A percentile compares a stretch with the other conserved stretches of the same genome.
These are phyloP conservation scores for Aramus guarauna DNA, from an alignment of 2,113 vertebrate species.

Conservation along the genomic window DNA sequence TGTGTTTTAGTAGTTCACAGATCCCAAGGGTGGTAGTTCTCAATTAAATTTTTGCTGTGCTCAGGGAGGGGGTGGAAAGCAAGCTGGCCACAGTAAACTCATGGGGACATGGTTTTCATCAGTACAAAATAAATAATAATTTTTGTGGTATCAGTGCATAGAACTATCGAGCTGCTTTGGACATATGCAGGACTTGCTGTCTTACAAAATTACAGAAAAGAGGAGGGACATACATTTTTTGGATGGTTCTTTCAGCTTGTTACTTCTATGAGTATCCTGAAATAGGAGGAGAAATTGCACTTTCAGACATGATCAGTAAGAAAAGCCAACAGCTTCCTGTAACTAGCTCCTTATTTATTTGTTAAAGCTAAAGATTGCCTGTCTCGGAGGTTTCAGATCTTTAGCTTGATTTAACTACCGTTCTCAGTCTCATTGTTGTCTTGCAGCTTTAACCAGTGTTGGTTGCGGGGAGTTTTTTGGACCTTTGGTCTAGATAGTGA, in stretches of 20 bases:
- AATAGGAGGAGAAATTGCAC: neutral
- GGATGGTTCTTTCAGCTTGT: neutral
- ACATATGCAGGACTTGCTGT: fast-evolving
- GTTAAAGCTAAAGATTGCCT: neutral
- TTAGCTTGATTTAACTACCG: neutral
- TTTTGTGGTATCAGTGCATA: neutral
- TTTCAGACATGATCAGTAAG: neutral
- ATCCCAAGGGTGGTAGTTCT: neutral
- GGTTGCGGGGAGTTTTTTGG: neutral
- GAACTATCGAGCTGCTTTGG: neutral
- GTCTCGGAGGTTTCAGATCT: neutral
- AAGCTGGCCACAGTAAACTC: neutral
- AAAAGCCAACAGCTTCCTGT: neutral
- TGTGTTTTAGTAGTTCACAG: neutral
- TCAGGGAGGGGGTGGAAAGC: neutral
- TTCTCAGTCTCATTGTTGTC: neutral
- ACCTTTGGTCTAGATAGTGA: neutral
- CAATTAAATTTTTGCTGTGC: neutral
- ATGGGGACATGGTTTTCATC: neutral
- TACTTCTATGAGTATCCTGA: neutral
- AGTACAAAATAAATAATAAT: neutral
- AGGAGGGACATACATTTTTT: neutral
- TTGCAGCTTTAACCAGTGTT: neutral
- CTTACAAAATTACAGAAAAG: neutral
- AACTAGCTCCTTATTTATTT: neutral